Percentiles rank a stretch among this genome's conserved stretches.
phyloP scores from a whole-genome alignment of 2,888 invertebrate genomes.

The Heliconius ismenius region DNA sequence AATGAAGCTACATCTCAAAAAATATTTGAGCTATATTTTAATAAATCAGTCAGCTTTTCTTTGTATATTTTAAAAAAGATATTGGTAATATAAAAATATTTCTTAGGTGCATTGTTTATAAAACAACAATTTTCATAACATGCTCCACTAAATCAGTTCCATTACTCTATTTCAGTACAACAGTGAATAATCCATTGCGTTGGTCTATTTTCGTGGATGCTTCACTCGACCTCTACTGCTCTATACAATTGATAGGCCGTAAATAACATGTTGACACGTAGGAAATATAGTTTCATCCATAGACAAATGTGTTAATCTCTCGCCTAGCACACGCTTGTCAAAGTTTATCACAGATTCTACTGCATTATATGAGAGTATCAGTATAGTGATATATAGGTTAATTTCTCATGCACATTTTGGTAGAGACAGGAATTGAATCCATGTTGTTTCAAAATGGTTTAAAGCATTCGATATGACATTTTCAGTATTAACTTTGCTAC shows the following conservation, averaged over 20 bases:
- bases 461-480: not conserved
- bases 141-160: constrained; percentile 10
- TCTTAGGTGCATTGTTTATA: constrained; percentile 2
- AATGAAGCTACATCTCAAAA: not conserved
- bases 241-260: constrained; percentile 26
- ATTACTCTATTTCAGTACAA: constrained; percentile 27
- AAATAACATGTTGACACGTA: constrained; percentile 23
- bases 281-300: constrained; percentile 28
- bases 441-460: not conserved
- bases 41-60: not conserved
- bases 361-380: constrained; percentile 4
- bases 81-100: not conserved
- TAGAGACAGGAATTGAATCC: not conserved
- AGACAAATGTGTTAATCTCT: constrained; percentile 30
- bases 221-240: constrained; percentile 25
- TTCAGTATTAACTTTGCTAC: not conserved
- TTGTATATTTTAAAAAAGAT: not conserved
- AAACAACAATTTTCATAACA: constrained; percentile 6
- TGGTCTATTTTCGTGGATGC: constrained; percentile 31
- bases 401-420: constrained; percentile 14
- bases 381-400: not conserved
- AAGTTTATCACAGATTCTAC: constrained; percentile 20
- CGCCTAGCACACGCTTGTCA: constrained; percentile 1
- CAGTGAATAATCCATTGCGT: constrained; percentile 27
- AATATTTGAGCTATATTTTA: not conserved